A percentile compares a stretch with the other conserved stretches of the same genome.
phyloP scores from a whole-genome alignment of 64 coral and sea anemone species.

The Catalaphyllia jardinei region DNA sequence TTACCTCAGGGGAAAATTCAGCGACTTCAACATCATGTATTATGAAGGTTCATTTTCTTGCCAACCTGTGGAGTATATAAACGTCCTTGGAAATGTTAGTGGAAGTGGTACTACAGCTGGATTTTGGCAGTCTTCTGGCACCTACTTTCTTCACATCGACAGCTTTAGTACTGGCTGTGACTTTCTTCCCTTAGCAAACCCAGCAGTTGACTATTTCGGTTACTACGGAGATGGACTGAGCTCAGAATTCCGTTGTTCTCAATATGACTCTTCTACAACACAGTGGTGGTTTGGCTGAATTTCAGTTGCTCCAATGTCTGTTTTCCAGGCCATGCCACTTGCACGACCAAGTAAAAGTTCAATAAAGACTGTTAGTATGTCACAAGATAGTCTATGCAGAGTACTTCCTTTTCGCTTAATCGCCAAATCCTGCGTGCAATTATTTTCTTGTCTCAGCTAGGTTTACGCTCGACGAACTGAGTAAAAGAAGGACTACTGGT shows the following conservation, averaged over 20 bases:
- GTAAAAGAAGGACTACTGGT: no score
- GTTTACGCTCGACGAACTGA: no score
- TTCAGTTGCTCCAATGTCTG: not conserved
- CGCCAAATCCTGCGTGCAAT: no score
- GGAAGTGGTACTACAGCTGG: not conserved
- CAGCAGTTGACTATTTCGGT: slow-evolving; percentile 26
- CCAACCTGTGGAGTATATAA: not conserved
- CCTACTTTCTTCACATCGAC: slow-evolving; percentile 13
- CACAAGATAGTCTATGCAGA: no score
- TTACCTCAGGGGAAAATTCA: slow-evolving; percentile 18
- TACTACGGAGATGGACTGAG: not conserved
- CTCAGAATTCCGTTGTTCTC: not conserved
- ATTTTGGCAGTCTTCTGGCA: not conserved
- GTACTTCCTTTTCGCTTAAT: no score
- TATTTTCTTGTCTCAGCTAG: no score
- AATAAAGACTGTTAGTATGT: no score
- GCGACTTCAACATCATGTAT: not conserved
- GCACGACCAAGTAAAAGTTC: no score
- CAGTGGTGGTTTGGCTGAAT: slow-evolving; percentile 30
- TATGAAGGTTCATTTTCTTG: not conserved
- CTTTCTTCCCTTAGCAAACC: not conserved
- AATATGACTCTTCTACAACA: not conserved
- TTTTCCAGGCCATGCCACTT: no score
- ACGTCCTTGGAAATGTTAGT: not conserved
- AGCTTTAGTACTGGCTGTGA: not conserved